Base-by-base conservation (phyloP, 2,797 vertebrate species). In the Oryzias sinensis region DNA sequence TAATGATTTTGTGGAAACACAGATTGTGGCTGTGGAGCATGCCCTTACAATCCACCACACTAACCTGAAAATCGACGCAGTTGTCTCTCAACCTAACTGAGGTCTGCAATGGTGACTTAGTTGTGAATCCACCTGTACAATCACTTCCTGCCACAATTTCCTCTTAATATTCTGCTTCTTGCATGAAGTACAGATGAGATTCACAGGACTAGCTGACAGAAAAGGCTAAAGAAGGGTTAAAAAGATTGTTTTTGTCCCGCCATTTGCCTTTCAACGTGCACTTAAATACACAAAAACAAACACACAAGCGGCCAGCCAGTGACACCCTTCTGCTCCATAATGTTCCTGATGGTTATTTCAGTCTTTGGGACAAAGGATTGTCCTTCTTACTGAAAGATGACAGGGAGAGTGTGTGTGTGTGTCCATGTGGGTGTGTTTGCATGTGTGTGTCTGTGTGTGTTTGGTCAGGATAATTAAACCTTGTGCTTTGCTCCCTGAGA, bases 381-480 rank as follows among this genome's bases (percentile, higher is more conserved):
- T 59, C 82, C 80, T 74, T 85, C 78, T 53, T 58, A 72, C 70
- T 76, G 67, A 80, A 76, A 71, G 70, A 84, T 67, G 78, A 72
- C 70, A 43, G 58, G 66, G 68, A 54, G 65, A 70, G 75, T 66
- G 50, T 29, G 17, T 1, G 58, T 64, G 64, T 56, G 63, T 72
- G 73, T 65, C 15, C 49, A 43, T 62, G 40, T 41, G 40, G 49
- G 44, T 70, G 53, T 72, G 9, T 58, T 40, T 29, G 20, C 1
- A 20, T 53, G 62, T 58, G 29, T 69, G 22, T 57, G 54, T 51
- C 14, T 75, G 54, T 62, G 73, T 72, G 74, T 72, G 68, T 67
- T 68, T 79, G 75, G 72, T 72, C 74, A 73, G 74, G 75, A 87
- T 88, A 89, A 88, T 88, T 87, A 89, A 80, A 87, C 85, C 81